A percentile compares a stretch with the other conserved stretches of the same genome.
These are phyloP conservation scores for Canis aureus DNA, from an alignment of 2,113 vertebrate species.

Conservation along the genomic window DNA sequence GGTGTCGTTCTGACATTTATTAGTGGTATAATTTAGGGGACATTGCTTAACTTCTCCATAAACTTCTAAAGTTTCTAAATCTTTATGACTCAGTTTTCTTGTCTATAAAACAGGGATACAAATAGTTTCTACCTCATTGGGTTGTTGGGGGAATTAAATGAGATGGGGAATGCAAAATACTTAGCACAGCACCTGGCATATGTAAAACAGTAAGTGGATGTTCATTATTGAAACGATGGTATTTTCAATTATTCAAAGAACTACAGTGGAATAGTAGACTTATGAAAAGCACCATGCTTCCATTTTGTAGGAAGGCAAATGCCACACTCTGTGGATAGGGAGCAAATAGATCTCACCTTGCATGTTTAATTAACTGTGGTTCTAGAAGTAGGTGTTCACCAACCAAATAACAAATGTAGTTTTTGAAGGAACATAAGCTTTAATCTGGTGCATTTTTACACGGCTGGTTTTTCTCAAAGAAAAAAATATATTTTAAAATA, in stretches of 20 bases:
- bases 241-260: conserved; percentile 52
- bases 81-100: not conserved
- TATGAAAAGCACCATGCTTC: not conserved
- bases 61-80: not conserved
- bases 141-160: not conserved
- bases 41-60: not conserved
- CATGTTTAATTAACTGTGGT: not conserved
- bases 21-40: not conserved
- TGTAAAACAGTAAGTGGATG: not conserved
- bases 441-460: conserved; percentile 20
- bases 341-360: not conserved
- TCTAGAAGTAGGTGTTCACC: not conserved
- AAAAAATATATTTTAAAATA: conserved; percentile 51
- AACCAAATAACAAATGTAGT: not conserved
- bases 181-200: not conserved
- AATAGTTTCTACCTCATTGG: not conserved
- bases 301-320: not conserved
- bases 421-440: conserved; percentile 51
- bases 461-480: conserved; percentile 23
- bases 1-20: not conserved
- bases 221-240: not conserved
- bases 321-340: not conserved
- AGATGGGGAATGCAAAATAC: not conserved
- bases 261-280: not conserved
- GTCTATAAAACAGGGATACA: not conserved